Percentiles rank a stretch among this genome's conserved stretches.
Evolutionary conservation across 2,888 invertebrate genomes (phyloP).

Genomic region (Muschampia plurimacula): DNA sequence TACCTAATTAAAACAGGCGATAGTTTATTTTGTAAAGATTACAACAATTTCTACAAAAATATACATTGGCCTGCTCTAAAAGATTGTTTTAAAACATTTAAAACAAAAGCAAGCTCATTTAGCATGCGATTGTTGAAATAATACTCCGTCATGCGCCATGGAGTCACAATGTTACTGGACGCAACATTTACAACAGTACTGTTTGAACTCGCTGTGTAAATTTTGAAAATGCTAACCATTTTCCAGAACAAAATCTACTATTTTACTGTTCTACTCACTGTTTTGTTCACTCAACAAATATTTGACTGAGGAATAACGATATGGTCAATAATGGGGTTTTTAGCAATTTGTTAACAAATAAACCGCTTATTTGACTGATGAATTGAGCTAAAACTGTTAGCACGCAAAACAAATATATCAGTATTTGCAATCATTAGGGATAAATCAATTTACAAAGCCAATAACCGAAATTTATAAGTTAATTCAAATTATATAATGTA

Average conservation of each 20-base stretch:
- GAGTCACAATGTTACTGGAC: conserved; percentile 29
- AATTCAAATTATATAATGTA: too few relatives aligned
- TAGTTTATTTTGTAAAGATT: not conserved
- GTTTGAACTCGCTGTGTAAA: conserved; percentile 29
- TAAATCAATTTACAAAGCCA: not conserved
- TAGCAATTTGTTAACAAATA: not conserved
- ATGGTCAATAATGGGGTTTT: not conserved
- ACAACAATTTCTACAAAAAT: not conserved
- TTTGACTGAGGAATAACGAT: not conserved
- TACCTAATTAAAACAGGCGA: too few relatives aligned
- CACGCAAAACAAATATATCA: not conserved
- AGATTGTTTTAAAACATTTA: conserved; percentile 39
- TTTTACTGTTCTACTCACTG: not conserved
- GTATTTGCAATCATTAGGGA: not conserved
- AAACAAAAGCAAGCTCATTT: conserved; percentile 50
- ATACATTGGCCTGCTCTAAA: not conserved
- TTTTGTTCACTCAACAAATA: conserved; percentile 21
- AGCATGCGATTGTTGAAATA: conserved; percentile 48
- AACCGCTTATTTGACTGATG: not conserved
- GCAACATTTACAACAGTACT: conserved; percentile 17
- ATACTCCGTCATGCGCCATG: conserved; percentile 34
- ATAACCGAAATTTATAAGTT: too few relatives aligned
- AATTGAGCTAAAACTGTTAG: not conserved
- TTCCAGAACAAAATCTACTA: conserved; percentile 24
- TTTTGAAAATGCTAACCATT: not conserved